phyloP scores from a whole-genome alignment of 2,888 invertebrate genomes.

The Cephus sareptanus region DNA sequence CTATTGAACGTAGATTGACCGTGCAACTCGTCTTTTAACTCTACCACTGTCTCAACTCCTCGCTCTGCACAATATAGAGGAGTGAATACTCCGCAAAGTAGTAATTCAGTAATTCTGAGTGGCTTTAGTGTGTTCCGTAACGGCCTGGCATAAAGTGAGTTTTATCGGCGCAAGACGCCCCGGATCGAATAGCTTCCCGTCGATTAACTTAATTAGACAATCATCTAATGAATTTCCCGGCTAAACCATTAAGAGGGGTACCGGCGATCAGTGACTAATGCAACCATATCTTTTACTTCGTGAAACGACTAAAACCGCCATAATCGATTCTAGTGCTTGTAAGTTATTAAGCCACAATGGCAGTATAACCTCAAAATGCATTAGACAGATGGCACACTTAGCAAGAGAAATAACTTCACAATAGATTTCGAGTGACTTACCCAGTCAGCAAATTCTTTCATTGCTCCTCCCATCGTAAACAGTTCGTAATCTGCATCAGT shows the following conservation, averaged over 20 bases:
- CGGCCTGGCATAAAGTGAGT: constrained; percentile 38
- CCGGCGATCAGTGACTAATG: not conserved
- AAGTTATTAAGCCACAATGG: not conserved
- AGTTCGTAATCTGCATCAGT: not conserved
- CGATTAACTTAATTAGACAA: constrained; percentile 62
- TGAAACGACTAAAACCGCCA: not conserved
- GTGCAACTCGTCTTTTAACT: not conserved
- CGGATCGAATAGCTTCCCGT: constrained; percentile 45
- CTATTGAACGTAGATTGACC: not conserved
- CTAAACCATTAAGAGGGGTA: constrained; percentile 26
- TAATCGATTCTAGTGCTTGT: not conserved
- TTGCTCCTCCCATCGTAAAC: not conserved
- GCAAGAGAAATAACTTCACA: not conserved
- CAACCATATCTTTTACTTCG: not conserved
- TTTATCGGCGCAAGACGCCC: constrained; percentile 44
- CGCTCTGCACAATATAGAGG: not conserved
- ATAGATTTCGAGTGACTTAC: not conserved
- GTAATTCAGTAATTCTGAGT: constrained; percentile 39
- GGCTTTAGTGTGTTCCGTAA: constrained; percentile 17
- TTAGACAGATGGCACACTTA: not conserved
- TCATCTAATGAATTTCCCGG: constrained; percentile 57
- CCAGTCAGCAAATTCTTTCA: not conserved
- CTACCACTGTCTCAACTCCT: not conserved
- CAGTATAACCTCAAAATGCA: not conserved
- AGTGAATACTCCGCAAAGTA: constrained; percentile 36